A percentile compares a stretch with the other conserved stretches of the same genome.
These are phyloP conservation scores for Pseudopleuronectes americanus DNA, from an alignment of 2,797 vertebrate genomes.

Conservation along the genomic window DNA sequence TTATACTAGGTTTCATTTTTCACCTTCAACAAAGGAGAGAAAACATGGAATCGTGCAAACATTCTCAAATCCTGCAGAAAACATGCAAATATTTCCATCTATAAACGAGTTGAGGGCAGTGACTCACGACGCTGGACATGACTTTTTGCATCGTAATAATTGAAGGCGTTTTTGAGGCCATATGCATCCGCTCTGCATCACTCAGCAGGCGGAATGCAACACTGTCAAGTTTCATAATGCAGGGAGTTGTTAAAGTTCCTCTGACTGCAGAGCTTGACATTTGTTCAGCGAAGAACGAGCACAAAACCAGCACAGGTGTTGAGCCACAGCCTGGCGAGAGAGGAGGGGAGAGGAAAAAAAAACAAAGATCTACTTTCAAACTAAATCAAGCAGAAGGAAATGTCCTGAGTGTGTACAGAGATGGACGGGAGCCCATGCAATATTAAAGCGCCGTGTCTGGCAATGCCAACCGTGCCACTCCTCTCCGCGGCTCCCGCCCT, in stretches of 20 bases:
- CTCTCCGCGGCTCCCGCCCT: slow-evolving; percentile 81
- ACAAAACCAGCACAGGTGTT: slow-evolving; percentile 82
- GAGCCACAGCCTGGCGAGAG: slow-evolving; percentile 68
- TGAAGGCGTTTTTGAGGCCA: background rate
- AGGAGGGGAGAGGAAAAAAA: background rate
- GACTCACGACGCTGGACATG: background rate
- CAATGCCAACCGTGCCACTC: slow-evolving; percentile 83
- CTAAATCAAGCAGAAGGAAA: slow-evolving; percentile 87
- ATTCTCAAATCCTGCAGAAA: too few relatives aligned
- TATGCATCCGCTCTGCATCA: slow-evolving; percentile 19
- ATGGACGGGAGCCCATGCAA: slow-evolving; percentile 88
- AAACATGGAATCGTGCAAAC: too few relatives aligned
- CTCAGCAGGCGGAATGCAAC: slow-evolving; percentile 42
- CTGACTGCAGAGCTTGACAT: slow-evolving; percentile 75
- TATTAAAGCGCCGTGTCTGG: slow-evolving; percentile 86
- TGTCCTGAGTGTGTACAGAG: slow-evolving; percentile 84
- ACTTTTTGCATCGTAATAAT: slow-evolving; percentile 22
- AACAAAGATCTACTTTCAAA: slow-evolving; percentile 85
- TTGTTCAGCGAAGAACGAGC: slow-evolving; percentile 72
- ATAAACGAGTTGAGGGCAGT: too few relatives aligned
- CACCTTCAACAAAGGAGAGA: too few relatives aligned
- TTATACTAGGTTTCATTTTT: too few relatives aligned
- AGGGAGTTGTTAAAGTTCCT: slow-evolving; percentile 57
- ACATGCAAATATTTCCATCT: too few relatives aligned
- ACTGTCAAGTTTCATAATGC: slow-evolving; percentile 60